Conservation (phyloP, 1,140 invertebrate species). For the Chymomyza costata region DNA sequence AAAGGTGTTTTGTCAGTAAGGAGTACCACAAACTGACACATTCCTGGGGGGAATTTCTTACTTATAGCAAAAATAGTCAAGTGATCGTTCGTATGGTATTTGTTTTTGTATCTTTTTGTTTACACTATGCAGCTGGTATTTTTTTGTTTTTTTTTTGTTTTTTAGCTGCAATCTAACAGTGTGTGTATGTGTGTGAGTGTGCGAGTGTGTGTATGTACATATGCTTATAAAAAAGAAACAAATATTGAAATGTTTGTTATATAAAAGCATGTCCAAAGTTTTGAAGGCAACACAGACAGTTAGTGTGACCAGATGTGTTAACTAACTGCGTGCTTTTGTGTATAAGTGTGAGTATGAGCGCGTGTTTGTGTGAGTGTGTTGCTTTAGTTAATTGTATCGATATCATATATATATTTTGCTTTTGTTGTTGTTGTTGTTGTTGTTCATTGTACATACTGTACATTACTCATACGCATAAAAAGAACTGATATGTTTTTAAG, state of each 20-base stretch:
- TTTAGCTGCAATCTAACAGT: constrained; percentile 16
- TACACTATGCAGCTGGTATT: no score
- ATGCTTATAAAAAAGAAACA: constrained; percentile 28
- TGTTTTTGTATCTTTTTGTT: constrained; percentile 44
- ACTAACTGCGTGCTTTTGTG: no score
- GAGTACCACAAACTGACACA: constrained; percentile 64
- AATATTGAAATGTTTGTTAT: constrained; percentile 47
- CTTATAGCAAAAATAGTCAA: constrained; percentile 73
- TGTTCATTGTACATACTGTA: constrained; percentile 15
- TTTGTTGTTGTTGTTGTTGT: constrained; percentile 36
- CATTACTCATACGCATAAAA: constrained; percentile 54
- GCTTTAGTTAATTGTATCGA: constrained; percentile 35
- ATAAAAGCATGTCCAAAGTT: no score
- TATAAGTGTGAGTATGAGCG: constrained; percentile 7
- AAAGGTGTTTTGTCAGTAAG: constrained; percentile 73
- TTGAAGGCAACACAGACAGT: no score
- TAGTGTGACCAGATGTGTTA: no score
- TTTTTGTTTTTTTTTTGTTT: constrained; percentile 25
- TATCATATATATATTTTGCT: constrained; percentile 33
- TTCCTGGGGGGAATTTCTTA: constrained; percentile 71
- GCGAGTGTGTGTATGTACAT: constrained; percentile 22
- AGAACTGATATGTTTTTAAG: constrained; percentile 59
- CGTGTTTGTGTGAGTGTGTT: constrained; percentile 23
- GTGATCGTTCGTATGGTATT: constrained; percentile 66
- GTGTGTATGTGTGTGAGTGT: constrained; percentile 20